These are phyloP conservation scores for Anolis apletophallus DNA, from an alignment of 2,797 vertebrate genomes.

Conservation along the genomic window DNA sequence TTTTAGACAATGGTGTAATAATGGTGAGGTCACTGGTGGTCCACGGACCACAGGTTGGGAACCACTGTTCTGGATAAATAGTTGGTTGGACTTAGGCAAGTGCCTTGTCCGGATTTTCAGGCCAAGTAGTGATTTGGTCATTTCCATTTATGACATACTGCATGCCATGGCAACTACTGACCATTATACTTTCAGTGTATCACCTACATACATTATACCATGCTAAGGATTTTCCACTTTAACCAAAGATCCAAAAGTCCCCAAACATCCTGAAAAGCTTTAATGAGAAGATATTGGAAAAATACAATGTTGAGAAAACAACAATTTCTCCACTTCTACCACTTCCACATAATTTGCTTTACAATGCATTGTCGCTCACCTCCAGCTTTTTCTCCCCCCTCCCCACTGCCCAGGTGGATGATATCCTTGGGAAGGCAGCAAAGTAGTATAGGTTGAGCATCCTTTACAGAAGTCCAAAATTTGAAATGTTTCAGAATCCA, in stretches of 20 bases:
- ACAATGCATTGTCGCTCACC: background rate
- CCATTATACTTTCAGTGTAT: too few species aligned
- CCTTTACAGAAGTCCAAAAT: too few species aligned
- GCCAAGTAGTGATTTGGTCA: background rate
- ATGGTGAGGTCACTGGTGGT: too few species aligned
- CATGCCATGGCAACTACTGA: too few species aligned
- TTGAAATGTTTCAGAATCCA: too few species aligned
- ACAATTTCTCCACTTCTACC: background rate
- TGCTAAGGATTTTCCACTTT: background rate
- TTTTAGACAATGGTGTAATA: too few species aligned
- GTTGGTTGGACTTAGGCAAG: background rate
- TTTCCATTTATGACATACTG: background rate
- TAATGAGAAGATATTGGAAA: background rate
- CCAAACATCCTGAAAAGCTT: background rate
- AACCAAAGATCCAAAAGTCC: background rate
- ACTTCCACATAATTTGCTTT: background rate
- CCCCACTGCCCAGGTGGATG: too few species aligned
- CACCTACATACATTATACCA: too few species aligned
- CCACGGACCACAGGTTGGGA: too few species aligned
- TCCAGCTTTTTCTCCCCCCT: background rate
- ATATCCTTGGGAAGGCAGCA: background rate
- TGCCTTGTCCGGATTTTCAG: background rate
- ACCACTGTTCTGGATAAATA: background rate
- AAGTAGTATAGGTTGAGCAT: background rate
- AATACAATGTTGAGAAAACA: background rate